Conservation (phyloP, 2,113 vertebrate genomes). For the Acanthisitta chloris region DNA sequence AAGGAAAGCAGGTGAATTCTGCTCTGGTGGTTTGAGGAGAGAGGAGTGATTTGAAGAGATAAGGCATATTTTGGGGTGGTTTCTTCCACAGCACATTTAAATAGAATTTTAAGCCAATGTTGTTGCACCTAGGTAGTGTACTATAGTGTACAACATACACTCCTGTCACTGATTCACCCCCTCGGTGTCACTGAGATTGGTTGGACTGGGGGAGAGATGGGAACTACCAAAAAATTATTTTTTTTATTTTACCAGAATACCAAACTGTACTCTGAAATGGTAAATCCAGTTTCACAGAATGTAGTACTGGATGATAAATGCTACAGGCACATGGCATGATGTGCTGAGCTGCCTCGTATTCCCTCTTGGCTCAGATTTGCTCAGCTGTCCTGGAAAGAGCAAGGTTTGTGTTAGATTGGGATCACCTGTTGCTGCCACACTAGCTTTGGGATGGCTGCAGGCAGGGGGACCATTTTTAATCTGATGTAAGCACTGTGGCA, state of each 20-base stretch:
- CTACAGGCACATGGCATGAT: background rate
- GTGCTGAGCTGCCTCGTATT: background rate
- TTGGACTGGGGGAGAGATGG: background rate
- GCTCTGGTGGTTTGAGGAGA: background rate
- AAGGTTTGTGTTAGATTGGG: background rate
- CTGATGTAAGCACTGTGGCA: background rate
- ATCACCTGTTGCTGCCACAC: background rate
- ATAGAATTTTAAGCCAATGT: background rate
- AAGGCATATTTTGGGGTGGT: background rate
- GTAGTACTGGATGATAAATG: background rate
- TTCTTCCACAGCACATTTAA: background rate
- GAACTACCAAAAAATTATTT: background rate
- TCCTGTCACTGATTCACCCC: background rate
- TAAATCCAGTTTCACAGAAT: background rate
- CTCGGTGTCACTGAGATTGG: background rate
- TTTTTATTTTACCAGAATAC: background rate
- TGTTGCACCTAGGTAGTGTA: background rate
- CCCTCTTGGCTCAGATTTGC: background rate
- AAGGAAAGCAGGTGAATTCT: background rate
- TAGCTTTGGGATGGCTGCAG: background rate
- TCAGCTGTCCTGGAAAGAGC: background rate
- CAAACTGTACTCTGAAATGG: background rate
- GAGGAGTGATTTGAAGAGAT: background rate
- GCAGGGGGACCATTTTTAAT: background rate
- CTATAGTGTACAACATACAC: rapidly evolving